A percentile compares a stretch with the other conserved stretches of the same genome.
These are phyloP conservation scores for Camelus dromedarius DNA, from an alignment of 2,113 vertebrate genomes.

Conservation along the genomic window DNA sequence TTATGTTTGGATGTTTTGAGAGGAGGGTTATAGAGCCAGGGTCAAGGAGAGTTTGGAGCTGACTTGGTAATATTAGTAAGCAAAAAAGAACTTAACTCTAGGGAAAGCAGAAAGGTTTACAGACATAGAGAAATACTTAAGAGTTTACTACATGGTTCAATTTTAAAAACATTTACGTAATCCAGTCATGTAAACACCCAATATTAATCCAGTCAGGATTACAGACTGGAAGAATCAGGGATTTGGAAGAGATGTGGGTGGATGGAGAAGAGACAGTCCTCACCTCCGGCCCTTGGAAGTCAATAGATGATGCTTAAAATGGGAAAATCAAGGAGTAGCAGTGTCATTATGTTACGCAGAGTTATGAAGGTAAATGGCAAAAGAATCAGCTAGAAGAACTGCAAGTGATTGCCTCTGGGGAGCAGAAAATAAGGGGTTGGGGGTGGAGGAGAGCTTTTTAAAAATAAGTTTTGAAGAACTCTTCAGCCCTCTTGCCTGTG, in stretches of 20 bases:
- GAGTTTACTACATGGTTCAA: accelerated
- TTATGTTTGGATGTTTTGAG: background rate
- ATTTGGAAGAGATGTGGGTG: background rate
- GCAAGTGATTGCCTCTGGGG: background rate
- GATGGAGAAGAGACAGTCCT: background rate
- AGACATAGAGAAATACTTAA: background rate
- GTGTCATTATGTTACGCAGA: background rate
- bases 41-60: background rate
- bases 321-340: background rate
- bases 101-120: background rate
- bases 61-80: background rate
- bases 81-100: background rate
- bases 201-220: background rate
- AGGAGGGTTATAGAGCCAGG: background rate
- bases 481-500: background rate
- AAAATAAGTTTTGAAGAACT: background rate
- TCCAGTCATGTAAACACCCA: background rate
- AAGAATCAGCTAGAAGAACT: background rate
- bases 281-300: background rate
- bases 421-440: background rate
- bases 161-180: background rate
- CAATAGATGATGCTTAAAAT: background rate
- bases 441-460: background rate
- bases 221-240: background rate
- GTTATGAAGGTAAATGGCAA: background rate